phyloP scores from a whole-genome alignment of 1,140 invertebrate species.

The Drosophila ercepeae region DNA sequence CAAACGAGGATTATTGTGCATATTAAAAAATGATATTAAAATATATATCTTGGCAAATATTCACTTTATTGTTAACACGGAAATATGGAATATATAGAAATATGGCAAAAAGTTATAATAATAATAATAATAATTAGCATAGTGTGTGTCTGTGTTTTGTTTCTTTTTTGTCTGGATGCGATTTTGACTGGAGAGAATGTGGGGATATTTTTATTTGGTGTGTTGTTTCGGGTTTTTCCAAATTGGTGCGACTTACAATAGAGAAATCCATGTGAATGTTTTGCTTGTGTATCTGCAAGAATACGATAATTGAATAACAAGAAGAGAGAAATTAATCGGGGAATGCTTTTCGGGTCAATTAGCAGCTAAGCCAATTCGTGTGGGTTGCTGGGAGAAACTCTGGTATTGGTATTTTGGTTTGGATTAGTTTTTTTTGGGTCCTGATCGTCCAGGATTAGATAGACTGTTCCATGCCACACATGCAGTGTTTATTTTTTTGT shows the following conservation, averaged over 20 bases:
- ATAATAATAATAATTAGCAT: constrained; percentile 31
- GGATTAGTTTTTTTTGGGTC: not conserved
- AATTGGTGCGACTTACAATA: constrained; percentile 82
- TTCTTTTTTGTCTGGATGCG: constrained; percentile 21
- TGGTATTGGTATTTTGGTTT: constrained; percentile 24
- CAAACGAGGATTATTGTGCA: constrained; percentile 29
- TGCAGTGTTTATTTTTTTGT: constrained; percentile 22
- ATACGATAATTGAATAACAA: constrained; percentile 80
- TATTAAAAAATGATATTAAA: constrained; percentile 31
- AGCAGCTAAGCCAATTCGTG: constrained; percentile 33
- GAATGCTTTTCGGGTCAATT: constrained; percentile 40
- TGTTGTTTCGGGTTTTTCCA: constrained; percentile 39
- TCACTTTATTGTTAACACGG: constrained; percentile 2
- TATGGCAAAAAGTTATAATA: constrained; percentile 11
- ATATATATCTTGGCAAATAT: constrained; percentile 35
- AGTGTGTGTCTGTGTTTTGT: constrained; percentile 30
- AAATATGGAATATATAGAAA: constrained; percentile 20
- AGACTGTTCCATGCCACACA: constrained; percentile 23
- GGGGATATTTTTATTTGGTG: constrained; percentile 29
- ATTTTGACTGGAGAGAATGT: constrained; percentile 46
- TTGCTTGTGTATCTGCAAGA: constrained; percentile 83
- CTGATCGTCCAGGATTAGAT: constrained; percentile 17
- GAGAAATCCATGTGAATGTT: constrained; percentile 83
- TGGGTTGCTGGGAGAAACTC: constrained; percentile 31
- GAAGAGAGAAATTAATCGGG: constrained; percentile 76